Evolutionary conservation across 1,140 invertebrate species (phyloP), one percentile per base, ranked within the genome.

Genomic region (Drosophila nikananu): DNA sequence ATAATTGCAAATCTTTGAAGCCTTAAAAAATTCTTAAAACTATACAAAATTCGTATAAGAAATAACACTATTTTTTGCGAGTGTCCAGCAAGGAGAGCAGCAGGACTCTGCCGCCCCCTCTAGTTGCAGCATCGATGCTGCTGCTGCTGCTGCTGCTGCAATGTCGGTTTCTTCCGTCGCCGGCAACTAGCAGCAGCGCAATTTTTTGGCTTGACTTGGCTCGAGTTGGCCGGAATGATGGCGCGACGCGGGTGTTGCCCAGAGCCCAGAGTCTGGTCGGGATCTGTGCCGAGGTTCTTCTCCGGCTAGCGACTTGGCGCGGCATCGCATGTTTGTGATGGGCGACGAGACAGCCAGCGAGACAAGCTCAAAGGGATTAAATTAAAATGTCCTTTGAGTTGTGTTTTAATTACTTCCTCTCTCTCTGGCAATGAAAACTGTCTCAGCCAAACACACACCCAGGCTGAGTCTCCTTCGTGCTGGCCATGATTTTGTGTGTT

Each of bases 361-460:
- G 84, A 87, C 84, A 90, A 84, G 86, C 84, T 89, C 84, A 89
- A 89, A 89, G 86, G 81, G 84, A 89, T 89, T 89, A 89, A 89
- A 89, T 89, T 89, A 89, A 89, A 89, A 90, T 89, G 86, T 89
- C 84, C 84, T 89, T 89, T 89, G 84, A 86, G 84, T 89, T 90
- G 84, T 83, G 84, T 89, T 89, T 89, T 89, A 89, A 89, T 89
- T 89, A 89, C 84, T 89, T 89, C 84, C 84, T 89, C 74, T 84
- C 73, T 61, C 82, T 86, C 67, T 73, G 75, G 73, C 77, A 73
- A 72, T 73, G 67, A 73, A 73, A 73, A 73, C 70, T 60, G 70
- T 73, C 54, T 72, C 66, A 68, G 73, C 51, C 39, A 35, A 58
- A 21, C 21, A 49, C 39, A 61, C 44, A 30, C 30, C 54, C 10